These are phyloP conservation scores for Gnathonemus echidnorhynchus DNA, from an alignment of 2,113 vertebrate genomes.

Conservation along the genomic window DNA sequence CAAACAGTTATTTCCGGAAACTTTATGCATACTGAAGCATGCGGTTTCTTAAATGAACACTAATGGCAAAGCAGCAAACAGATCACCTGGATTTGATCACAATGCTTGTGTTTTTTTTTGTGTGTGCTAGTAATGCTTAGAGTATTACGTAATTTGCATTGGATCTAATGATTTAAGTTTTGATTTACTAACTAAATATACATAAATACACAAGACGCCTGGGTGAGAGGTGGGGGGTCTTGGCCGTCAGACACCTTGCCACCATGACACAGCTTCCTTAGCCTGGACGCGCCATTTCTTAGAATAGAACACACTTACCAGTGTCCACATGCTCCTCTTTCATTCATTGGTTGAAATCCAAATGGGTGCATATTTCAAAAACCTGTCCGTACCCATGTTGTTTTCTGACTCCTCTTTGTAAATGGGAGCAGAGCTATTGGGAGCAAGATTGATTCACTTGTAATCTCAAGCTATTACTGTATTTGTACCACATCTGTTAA, in stretches of 20 bases:
- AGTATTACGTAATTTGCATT: neutral
- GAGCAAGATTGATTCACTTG: neutral
- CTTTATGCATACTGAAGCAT: neutral
- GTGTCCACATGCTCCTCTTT: neutral
- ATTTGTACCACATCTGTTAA: neutral
- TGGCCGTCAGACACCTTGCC: neutral
- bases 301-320: neutral
- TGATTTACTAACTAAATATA: neutral
- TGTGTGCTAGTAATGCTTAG: neutral
- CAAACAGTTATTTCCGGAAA: neutral
- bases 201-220: neutral
- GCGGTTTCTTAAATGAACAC: neutral
- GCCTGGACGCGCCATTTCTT: neutral
- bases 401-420: neutral
- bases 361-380: slow-evolving; percentile 12
- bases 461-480: neutral
- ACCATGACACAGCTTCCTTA: neutral
- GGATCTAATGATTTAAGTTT: neutral
- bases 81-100: neutral
- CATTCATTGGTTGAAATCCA: slow-evolving; percentile 18
- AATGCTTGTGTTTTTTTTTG: neutral
- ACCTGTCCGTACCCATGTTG: neutral
- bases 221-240: neutral
- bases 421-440: neutral
- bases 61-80: neutral